These are phyloP conservation scores for Podotricha telesiphe DNA, from an alignment of 2,888 invertebrate genomes.

Conservation along the genomic window DNA sequence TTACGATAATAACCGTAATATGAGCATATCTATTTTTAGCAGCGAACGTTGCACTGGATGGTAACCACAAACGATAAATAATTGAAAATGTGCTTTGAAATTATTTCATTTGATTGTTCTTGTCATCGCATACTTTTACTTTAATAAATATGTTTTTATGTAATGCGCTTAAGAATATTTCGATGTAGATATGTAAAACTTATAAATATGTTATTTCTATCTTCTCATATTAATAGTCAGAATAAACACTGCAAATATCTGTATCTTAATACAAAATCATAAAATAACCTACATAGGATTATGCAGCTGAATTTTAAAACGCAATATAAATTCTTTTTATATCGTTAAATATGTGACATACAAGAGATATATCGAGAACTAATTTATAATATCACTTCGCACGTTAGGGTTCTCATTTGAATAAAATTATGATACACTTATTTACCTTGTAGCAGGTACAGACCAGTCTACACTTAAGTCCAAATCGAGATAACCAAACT, in stretches of 20 bases:
- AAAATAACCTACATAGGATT: not conserved
- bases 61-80: constrained; percentile 66
- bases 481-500: constrained; percentile 68
- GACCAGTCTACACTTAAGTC: constrained; percentile 51
- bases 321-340: constrained; percentile 19
- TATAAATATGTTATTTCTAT: not conserved
- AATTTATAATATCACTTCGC: constrained; percentile 25
- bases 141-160: too few species aligned
- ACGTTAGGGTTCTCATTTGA: constrained; percentile 23
- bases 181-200: too few species aligned
- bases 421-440: constrained; percentile 49
- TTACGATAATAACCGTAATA: constrained; percentile 52
- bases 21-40: constrained; percentile 67
- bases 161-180: too few species aligned
- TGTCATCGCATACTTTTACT: not conserved
- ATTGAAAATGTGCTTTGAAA: constrained; percentile 58
- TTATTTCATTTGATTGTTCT: not conserved
- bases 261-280: not conserved
- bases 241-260: not conserved
- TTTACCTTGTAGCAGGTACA: constrained; percentile 63
- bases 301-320: constrained; percentile 8
- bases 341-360: constrained; percentile 27
- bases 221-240: not conserved
- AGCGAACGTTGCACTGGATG: constrained; percentile 64
- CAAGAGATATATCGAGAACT: constrained; percentile 13